Conservation (phyloP, 2,113 vertebrate genomes). For the Tragelaphus scriptus region DNA sequence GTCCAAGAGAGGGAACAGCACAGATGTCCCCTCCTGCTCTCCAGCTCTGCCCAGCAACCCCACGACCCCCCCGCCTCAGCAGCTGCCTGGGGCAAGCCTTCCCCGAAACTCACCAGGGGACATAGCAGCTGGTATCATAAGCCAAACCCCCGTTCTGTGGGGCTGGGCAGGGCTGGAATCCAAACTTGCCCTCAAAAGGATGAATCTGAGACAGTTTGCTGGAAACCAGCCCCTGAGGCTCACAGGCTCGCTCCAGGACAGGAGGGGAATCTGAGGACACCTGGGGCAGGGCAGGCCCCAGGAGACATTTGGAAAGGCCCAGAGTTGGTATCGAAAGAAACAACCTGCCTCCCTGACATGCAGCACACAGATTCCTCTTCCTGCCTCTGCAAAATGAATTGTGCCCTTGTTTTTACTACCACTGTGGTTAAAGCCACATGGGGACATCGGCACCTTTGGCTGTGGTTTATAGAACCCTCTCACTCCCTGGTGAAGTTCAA, state of each 20-base stretch:
- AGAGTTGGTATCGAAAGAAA: not conserved
- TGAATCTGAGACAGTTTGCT: not conserved
- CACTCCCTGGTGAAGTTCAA: not conserved
- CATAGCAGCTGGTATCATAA: fast-evolving
- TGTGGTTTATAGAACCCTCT: not conserved
- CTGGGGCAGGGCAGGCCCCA: too few relatives aligned
- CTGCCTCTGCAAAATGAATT: not conserved
- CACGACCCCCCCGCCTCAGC: not conserved
- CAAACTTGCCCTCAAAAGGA: not conserved
- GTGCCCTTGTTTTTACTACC: not conserved
- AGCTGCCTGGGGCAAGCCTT: not conserved
- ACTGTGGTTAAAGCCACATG: not conserved
- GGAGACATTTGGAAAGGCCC: not conserved
- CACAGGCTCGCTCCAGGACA: not conserved
- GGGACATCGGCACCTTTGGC: not conserved
- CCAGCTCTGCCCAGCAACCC: fast-evolving
- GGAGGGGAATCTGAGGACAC: not conserved
- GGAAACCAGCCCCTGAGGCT: not conserved
- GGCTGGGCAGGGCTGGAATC: not conserved
- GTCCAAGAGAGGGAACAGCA: too few relatives aligned
- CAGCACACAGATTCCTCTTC: not conserved
- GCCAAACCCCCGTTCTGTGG: not conserved
- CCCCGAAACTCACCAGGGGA: not conserved
- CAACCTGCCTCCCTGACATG: not conserved
- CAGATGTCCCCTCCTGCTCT: not conserved